Base-by-base conservation (phyloP, 2,797 vertebrate species). In the Rhynchonycteris naso region DNA sequence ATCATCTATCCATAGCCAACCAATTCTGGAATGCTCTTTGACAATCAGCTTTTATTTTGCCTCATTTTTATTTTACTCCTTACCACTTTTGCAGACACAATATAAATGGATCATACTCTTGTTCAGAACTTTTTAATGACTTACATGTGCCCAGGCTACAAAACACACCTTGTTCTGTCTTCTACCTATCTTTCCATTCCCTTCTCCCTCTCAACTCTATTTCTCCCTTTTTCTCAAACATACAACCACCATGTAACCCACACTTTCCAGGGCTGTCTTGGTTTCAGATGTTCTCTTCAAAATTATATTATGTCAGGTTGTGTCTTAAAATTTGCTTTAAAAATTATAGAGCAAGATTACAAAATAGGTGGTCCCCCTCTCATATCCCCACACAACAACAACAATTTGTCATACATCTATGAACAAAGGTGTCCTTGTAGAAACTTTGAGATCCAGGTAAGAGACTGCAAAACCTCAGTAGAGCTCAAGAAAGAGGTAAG, bases 301-400 rank as follows among this genome's bases (percentile, higher is more conserved):
- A 33, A 90, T 83, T 30, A 35, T 28, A 78, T 74, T 3, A 11
- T 61, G 10, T 88, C 50, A 30, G 52, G 61, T 61, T 93, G 93
- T 85, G 18, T 66, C 56, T 85, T 90, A 18, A 54, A 76, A 84
- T 43, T 90, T 83, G 30, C 33, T 88, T 50, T 81, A 78, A 90
- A 90, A 56, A n/a, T 13, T 85, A 19, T 52, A 59, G 22, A 80
- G 54, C 30, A 71, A 71, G 56, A 59, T 71, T 12, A 80, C 22
- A 80, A 22, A 68, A 33, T 56, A 38, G 15, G 52, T 28, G 30
- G 38, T 47, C 15, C 22, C 15, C 15, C 2, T 4, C 9, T 56
- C 12, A 7, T 38, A 18, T 65, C 3, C 50, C 6, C 61, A 21
- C 74, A 88, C 4, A 58, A 9, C 52, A n/a, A 26, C 28, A 68